Evolutionary conservation across 2,888 invertebrate genomes (phyloP).

Genomic region (Deilephila elpenor): DNA sequence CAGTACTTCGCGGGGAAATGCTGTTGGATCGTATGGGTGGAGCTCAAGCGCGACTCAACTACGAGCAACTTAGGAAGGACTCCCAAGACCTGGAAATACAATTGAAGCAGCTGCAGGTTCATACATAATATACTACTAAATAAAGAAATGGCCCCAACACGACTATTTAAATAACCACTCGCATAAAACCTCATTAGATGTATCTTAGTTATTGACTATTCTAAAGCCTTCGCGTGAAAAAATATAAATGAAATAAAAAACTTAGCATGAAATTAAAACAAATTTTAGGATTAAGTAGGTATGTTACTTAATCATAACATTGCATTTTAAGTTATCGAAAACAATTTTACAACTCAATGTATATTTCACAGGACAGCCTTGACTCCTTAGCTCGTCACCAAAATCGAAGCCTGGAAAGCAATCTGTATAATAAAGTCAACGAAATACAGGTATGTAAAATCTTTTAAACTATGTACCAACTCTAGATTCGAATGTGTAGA

Average conservation of each 20-base stretch:
- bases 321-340: neutral
- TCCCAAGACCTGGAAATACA: conserved; percentile 93
- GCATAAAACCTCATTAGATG: too few species aligned
- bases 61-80: conserved; percentile 93
- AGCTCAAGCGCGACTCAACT: conserved; percentile 88
- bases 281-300: too few species aligned
- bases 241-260: too few species aligned
- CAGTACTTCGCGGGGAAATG: conserved; percentile 92
- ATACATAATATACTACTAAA: neutral
- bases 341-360: neutral
- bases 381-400: conserved; percentile 94
- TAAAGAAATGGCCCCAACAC: neutral
- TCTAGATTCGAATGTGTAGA: neutral
- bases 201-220: too few species aligned
- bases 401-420: conserved; percentile 89
- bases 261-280: too few species aligned
- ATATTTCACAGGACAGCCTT: conserved; percentile 88
- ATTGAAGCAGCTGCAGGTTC: conserved; percentile 91
- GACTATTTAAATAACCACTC: too few species aligned
- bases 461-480: too few species aligned
- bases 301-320: neutral
- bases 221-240: too few species aligned
- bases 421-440: conserved; percentile 96
- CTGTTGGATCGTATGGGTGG: conserved; percentile 90
- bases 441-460: conserved; percentile 86